A percentile compares a stretch with the other conserved stretches of the same genome.
Evolutionary conservation across 2,113 vertebrate species (phyloP).

Genomic region (Gulo gulo): DNA sequence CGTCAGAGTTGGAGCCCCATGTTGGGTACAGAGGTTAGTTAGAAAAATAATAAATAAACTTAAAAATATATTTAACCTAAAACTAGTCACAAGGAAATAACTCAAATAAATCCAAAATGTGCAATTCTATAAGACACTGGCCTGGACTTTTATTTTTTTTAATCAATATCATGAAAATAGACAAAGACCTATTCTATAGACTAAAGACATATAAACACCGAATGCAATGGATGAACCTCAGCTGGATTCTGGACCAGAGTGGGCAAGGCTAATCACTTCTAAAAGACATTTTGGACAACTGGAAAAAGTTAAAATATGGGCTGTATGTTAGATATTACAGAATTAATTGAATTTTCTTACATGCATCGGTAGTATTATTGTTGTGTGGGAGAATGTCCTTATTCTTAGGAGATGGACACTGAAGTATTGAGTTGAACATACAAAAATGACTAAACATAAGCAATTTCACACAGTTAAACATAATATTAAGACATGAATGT

Average conservation of each 20-base stretch:
- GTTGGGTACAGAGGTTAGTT: not conserved
- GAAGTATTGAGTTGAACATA: not conserved
- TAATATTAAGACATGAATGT: not conserved
- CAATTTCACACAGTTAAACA: not conserved
- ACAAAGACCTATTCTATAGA: not conserved
- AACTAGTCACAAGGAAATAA: not conserved
- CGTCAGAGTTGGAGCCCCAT: not conserved
- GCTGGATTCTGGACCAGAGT: not conserved
- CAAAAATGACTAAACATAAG: not conserved
- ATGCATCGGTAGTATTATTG: not conserved
- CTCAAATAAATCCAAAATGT: not conserved
- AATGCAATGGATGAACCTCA: not conserved
- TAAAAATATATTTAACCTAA: not conserved
- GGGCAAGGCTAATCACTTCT: not conserved
- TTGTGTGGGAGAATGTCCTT: not conserved
- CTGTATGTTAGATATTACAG: not conserved
- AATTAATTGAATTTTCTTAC: not conserved
- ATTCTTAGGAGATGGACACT: not conserved
- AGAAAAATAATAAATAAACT: not conserved
- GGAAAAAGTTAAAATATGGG: not conserved
- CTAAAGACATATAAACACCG: not conserved
- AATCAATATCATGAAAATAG: not conserved
- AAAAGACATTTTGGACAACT: not conserved
- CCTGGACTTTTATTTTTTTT: not conserved
- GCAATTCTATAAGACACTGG: not conserved